A percentile compares a stretch with the other conserved stretches of the same genome.
Evolutionary conservation across 2,797 vertebrate genomes (phyloP).

Genomic region (Hydrolagus colliei): DNA sequence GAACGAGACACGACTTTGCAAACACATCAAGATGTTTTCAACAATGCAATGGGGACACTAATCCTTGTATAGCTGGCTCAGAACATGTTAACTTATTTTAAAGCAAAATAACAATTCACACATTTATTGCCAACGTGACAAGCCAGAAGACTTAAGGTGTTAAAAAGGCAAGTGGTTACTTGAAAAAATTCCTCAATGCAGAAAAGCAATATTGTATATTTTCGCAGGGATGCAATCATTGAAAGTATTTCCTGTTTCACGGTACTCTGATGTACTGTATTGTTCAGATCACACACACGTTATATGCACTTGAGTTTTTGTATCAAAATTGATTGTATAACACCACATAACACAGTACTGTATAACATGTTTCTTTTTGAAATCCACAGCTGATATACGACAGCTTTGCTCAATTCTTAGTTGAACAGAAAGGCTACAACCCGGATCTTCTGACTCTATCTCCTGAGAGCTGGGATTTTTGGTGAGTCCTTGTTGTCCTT

Average conservation of each 20-base stretch:
- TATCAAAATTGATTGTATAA: neutral
- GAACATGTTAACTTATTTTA: no score
- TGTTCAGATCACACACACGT: neutral
- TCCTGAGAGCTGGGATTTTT: constrained; percentile 83
- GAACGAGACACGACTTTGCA: no score
- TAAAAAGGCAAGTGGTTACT: neutral
- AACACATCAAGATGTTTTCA: no score
- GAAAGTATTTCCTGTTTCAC: neutral
- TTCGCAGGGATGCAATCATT: neutral
- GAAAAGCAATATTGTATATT: neutral
- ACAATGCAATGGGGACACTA: no score
- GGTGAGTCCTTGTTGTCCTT: constrained; percentile 60
- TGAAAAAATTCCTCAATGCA: neutral
- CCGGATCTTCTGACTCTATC: constrained; percentile 73
- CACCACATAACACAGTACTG: neutral
- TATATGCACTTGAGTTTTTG: neutral
- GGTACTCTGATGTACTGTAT: neutral
- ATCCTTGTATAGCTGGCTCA: no score
- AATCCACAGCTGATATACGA: constrained; percentile 83
- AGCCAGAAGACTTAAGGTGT: neutral
- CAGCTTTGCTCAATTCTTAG: constrained; percentile 81
- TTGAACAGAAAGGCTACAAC: constrained; percentile 80
- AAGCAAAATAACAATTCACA: neutral
- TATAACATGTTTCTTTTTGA: constrained; percentile 13
- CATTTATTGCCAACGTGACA: neutral